phyloP scores from a whole-genome alignment of 2,113 vertebrate species.

The Chloebia gouldiae region DNA sequence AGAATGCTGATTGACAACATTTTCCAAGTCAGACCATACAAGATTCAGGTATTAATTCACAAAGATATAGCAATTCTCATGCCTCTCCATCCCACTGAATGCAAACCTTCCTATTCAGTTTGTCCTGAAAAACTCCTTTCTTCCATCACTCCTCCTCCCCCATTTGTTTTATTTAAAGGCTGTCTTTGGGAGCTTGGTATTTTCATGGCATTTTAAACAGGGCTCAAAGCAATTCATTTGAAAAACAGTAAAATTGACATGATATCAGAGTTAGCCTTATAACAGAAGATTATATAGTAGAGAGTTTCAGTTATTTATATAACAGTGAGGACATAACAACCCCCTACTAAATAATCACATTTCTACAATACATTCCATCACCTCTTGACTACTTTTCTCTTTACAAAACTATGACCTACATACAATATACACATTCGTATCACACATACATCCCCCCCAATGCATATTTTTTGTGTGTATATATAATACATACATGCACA shows the following conservation, averaged over 20 bases:
- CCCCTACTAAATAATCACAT: constrained; percentile 72
- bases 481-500: constrained; percentile 78
- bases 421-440: constrained; percentile 74
- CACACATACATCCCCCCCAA: constrained; percentile 73
- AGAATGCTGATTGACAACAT: constrained; percentile 13
- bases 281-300: constrained; percentile 70
- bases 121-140: constrained; percentile 8
- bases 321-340: constrained; percentile 71
- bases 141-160: background rate
- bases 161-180: constrained; percentile 56
- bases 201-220: constrained; percentile 72
- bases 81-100: constrained; percentile 28
- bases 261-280: constrained; percentile 81
- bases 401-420: constrained; percentile 70
- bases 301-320: constrained; percentile 72
- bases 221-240: constrained; percentile 57
- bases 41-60: constrained; percentile 28
- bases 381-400: constrained; percentile 70
- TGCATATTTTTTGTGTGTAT: constrained; percentile 79
- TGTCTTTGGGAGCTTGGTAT: constrained; percentile 70
- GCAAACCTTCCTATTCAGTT: constrained; percentile 10
- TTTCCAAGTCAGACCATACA: constrained; percentile 42
- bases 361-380: constrained; percentile 76
- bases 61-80: constrained; percentile 44
- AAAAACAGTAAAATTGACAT: constrained; percentile 64